Percentiles rank a stretch among this genome's conserved stretches.
Evolutionary conservation across 2,888 invertebrate genomes (phyloP).

Genomic region (Pachymerium ferrugineum): DNA sequence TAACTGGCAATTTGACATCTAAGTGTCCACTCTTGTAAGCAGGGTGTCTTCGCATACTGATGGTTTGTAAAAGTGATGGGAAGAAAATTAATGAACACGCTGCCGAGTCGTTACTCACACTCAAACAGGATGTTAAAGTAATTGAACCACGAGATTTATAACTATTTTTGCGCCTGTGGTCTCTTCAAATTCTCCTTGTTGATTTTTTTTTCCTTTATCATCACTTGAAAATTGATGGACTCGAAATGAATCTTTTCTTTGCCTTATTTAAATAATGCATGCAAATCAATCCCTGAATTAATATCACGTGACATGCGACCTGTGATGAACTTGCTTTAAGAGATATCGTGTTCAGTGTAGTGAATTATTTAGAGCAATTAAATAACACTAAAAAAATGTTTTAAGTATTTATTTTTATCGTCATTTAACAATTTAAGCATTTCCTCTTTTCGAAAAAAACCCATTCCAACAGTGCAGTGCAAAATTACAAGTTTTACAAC

Average conservation of each 20-base stretch:
- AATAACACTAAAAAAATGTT: background rate
- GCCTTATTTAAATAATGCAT: background rate
- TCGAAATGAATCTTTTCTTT: background rate
- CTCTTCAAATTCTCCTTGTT: background rate
- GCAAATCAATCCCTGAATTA: background rate
- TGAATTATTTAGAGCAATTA: background rate
- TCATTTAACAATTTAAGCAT: too few relatives aligned
- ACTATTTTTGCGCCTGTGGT: background rate
- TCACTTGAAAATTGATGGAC: background rate
- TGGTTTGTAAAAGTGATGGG: background rate
- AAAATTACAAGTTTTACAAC: too few relatives aligned
- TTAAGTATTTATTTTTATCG: too few relatives aligned
- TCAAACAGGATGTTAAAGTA: background rate
- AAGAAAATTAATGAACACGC: background rate
- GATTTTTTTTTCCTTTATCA: background rate
- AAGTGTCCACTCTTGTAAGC: slow-evolving; percentile 34
- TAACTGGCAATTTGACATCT: slow-evolving; percentile 36
- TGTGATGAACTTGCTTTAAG: background rate
- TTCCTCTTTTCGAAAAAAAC: too few relatives aligned
- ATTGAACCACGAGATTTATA: slow-evolving; percentile 2
- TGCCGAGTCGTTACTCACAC: background rate
- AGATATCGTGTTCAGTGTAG: background rate
- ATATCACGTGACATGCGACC: background rate
- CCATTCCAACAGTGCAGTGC: too few relatives aligned
- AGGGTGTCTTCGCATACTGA: background rate